Evolutionary conservation across 1,140 invertebrate species (phyloP).

Genomic region (Scaptomyza hsui): DNA sequence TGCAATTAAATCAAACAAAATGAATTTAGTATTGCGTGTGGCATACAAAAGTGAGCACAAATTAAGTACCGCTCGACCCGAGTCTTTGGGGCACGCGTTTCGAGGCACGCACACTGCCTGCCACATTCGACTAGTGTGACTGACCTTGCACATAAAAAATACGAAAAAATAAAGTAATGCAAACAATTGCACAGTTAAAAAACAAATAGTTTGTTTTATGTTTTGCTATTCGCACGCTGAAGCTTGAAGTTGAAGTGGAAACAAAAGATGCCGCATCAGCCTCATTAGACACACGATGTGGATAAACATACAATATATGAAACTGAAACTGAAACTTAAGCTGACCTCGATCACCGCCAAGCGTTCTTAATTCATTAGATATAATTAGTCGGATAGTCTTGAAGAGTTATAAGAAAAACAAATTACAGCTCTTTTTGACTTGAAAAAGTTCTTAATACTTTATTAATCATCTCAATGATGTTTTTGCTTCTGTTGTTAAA

Average conservation of each 20-base stretch:
- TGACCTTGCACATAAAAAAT: constrained; percentile 29
- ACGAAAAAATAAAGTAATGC: not conserved
- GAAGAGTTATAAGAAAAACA: not conserved
- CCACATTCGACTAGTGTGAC: not conserved
- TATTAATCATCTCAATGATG: not conserved
- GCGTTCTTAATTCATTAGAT: constrained; percentile 22
- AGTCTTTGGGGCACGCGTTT: constrained; percentile 16
- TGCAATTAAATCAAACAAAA: constrained; percentile 44
- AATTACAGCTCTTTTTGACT: not conserved
- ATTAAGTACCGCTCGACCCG: not conserved
- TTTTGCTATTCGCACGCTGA: constrained; percentile 30
- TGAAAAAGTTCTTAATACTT: no score
- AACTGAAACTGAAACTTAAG: not conserved
- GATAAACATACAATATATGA: constrained; percentile 4
- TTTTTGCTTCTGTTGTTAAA: not conserved
- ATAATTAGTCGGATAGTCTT: constrained; percentile 7
- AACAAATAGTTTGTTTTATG: no score
- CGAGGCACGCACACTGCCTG: constrained; percentile 11
- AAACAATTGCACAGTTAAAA: constrained; percentile 39
- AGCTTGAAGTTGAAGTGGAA: constrained; percentile 7
- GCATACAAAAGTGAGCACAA: constrained; percentile 17
- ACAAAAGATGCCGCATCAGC: constrained; percentile 40
- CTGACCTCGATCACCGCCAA: constrained; percentile 32
- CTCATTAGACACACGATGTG: constrained; percentile 23
- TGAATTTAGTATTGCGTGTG: constrained; percentile 36